Evolutionary conservation across 1,140 invertebrate genomes (phyloP).

Genomic region (Conus ventricosus): DNA sequence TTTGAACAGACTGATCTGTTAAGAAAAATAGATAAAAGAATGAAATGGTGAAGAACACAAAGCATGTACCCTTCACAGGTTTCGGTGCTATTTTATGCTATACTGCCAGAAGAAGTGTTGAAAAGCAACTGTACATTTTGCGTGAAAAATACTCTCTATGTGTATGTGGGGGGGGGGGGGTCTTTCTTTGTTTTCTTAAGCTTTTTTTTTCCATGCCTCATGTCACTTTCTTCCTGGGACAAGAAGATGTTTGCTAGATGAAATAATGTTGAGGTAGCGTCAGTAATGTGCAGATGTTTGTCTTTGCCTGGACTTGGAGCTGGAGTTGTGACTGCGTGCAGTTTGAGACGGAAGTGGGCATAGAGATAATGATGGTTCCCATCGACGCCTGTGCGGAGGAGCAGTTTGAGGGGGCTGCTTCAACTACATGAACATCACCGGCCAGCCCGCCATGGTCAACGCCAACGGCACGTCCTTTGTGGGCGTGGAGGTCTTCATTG

Average conservation of each 20-base stretch:
- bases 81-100: too few relatives aligned
- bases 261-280: neutral
- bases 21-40: too few relatives aligned
- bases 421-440: conserved; percentile 90
- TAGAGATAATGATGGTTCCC: conserved; percentile 97
- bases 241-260: neutral
- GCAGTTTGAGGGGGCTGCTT: conserved; percentile 95
- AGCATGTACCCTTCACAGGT: too few relatives aligned
- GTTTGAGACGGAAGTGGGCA: conserved; percentile 94
- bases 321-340: conserved; percentile 63
- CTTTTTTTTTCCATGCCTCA: too few relatives aligned
- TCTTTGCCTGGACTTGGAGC: conserved; percentile 28
- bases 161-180: too few relatives aligned
- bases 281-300: neutral
- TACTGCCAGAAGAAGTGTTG: too few relatives aligned
- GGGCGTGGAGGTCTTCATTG: conserved; percentile 90
- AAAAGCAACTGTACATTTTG: too few relatives aligned
- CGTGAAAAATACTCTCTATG: too few relatives aligned
- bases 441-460: conserved; percentile 92
- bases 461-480: conserved; percentile 96
- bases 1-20: too few relatives aligned
- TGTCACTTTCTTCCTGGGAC: neutral
- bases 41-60: too few relatives aligned
- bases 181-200: too few relatives aligned
- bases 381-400: conserved; percentile 98